Evolutionary conservation across 1,140 invertebrate species (phyloP).

Genomic region (Drosophila teissieri): DNA sequence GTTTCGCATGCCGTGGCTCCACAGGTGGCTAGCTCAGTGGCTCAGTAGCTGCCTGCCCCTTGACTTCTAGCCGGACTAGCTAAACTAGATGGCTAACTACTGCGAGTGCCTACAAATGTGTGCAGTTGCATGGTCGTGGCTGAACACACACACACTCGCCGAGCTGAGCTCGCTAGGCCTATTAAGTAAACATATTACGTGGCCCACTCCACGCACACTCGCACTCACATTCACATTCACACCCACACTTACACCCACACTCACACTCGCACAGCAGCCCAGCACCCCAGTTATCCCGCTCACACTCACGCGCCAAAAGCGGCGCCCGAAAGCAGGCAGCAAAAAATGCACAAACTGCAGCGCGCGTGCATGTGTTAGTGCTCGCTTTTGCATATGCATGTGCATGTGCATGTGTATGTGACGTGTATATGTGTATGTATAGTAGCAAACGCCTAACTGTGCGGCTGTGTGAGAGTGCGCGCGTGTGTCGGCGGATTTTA

Average conservation of each 20-base stretch:
- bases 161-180: slow-evolving; percentile 39
- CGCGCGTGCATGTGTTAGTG: too few relatives aligned
- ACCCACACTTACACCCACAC: not conserved
- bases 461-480: slow-evolving; percentile 29
- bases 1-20: too few relatives aligned
- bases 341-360: slow-evolving; percentile 45
- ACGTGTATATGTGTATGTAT: not conserved
- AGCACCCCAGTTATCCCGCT: slow-evolving; percentile 39
- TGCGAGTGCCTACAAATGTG: not conserved
- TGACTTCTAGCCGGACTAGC: too few relatives aligned
- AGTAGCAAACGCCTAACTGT: slow-evolving; percentile 31
- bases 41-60: too few relatives aligned
- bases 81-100: too few relatives aligned
- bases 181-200: slow-evolving; percentile 76
- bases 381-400: not conserved
- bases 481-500: slow-evolving; percentile 69
- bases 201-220: not conserved
- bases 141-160: not conserved
- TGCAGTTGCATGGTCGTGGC: not conserved
- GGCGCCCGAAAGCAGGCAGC: slow-evolving; percentile 70
- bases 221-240: not conserved
- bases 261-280: not conserved
- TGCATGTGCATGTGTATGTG: not conserved
- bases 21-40: too few relatives aligned
- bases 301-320: slow-evolving; percentile 37